These are phyloP conservation scores for Podilymbus podiceps DNA, from an alignment of 2,113 vertebrate species.

Conservation along the genomic window DNA sequence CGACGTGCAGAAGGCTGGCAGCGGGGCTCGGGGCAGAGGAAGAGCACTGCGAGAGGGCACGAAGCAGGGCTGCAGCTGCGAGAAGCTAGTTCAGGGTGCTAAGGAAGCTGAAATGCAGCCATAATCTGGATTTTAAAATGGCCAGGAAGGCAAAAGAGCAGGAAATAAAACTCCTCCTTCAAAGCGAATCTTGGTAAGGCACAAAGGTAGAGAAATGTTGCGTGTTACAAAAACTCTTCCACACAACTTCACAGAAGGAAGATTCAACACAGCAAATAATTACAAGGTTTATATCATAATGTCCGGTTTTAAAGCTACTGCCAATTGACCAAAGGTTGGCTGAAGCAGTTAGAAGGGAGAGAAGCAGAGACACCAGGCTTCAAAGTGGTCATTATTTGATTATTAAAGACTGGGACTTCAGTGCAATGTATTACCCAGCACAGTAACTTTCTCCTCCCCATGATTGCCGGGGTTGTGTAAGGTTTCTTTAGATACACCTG, in stretches of 20 bases:
- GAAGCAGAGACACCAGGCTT: neutral
- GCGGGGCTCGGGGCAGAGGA: neutral
- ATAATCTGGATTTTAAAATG: neutral
- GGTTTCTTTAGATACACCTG: neutral
- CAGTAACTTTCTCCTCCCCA: neutral
- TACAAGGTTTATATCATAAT: neutral
- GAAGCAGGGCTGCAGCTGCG: neutral
- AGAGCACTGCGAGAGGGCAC: neutral
- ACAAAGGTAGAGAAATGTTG: neutral
- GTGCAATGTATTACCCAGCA: neutral
- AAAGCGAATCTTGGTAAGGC: neutral
- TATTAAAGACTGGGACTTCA: neutral
- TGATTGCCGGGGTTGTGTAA: neutral
- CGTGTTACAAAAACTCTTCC: neutral
- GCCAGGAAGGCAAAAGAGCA: neutral
- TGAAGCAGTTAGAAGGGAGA: neutral
- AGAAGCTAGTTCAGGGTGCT: neutral
- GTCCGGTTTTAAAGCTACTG: neutral
- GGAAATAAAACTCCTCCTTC: neutral
- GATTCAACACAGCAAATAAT: neutral
- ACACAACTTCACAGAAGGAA: neutral
- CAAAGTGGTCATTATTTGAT: neutral
- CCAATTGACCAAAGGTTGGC: neutral
- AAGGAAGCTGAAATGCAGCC: neutral
- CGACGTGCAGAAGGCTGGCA: neutral